Evolutionary conservation across 2,797 vertebrate species (phyloP).

Genomic region (Karalla daura): DNA sequence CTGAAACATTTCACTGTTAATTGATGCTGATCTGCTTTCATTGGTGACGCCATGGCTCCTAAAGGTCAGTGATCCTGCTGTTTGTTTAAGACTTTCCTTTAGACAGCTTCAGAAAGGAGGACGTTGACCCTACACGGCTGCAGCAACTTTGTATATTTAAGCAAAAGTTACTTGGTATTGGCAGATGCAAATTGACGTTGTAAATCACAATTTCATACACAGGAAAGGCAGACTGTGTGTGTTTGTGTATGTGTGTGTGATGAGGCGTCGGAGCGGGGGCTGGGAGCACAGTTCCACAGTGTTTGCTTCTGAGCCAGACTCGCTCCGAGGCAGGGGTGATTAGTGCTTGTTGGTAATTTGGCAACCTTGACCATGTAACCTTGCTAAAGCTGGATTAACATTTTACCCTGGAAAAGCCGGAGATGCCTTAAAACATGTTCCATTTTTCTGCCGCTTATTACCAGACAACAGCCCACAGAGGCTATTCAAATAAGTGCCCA

Average conservation of each 20-base stretch:
- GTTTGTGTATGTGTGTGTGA: slow-evolving; percentile 47
- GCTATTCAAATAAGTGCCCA: slow-evolving; percentile 72
- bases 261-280: slow-evolving; percentile 58
- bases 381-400: slow-evolving; percentile 83
- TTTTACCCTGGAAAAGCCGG: slow-evolving; percentile 77
- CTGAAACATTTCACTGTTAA: slow-evolving; percentile 55
- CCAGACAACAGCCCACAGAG: slow-evolving; percentile 71
- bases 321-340: slow-evolving; percentile 79
- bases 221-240: slow-evolving; percentile 45
- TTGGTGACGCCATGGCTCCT: slow-evolving; percentile 55
- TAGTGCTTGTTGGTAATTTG: slow-evolving; percentile 82
- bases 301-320: slow-evolving; percentile 77
- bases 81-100: slow-evolving; percentile 60
- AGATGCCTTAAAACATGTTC: slow-evolving; percentile 83
- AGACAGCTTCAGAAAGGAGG: slow-evolving; percentile 30
- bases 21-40: slow-evolving; percentile 50
- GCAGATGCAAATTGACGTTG: slow-evolving; percentile 79
- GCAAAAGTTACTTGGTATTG: slow-evolving; percentile 75
- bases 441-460: slow-evolving; percentile 72
- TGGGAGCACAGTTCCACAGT: slow-evolving; percentile 67
- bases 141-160: slow-evolving; percentile 75
- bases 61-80: slow-evolving; percentile 76
- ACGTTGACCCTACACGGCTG: slow-evolving; percentile 35
- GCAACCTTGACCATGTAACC: slow-evolving; percentile 84
- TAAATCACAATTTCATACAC: slow-evolving; percentile 79